Evolutionary conservation across 2,113 vertebrate genomes (phyloP), one percentile per base, ranked within the genome.

Genomic region (Archilochus colubris): DNA sequence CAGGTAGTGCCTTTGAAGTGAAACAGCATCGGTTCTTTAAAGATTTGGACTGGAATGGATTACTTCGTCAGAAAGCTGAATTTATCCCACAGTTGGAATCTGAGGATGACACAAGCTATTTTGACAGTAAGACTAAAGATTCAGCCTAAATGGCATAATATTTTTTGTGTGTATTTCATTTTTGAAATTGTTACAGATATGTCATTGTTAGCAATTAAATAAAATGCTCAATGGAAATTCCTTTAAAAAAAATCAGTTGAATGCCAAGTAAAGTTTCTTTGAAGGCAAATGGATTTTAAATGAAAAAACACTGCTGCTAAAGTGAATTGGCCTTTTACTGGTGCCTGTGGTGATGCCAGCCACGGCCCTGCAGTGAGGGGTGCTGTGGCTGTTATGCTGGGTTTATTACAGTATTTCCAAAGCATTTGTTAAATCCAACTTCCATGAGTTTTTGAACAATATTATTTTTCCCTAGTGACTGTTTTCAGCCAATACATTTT

Each of bases 91-190:
- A 99, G 88, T 92, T 99, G 95, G 99, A 99, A 96, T 99, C 99
- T 5, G 99, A 99, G 96, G 99, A 99, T 91, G 99, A 99, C 96
- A 99, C 99, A 77, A 99, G 99, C 96, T 99, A 99, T 97, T 99
- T 99, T 96, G 99, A 99, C 98, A 99, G 99, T 99, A 98, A 98
- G 94, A 53, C 59, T 88, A 8, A 73, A 86, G 73, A 91, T 76
- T 88, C 74, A 79, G 48, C 77, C 74, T 85, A 24, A 93, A 82
- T 0, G 2, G 25, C 63, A 16, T 85, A 53, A 5, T 67, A 38
- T 55, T 67, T 88, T 73, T 73, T 62, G 44, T 33, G 66, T 55
- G 22, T 59, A 62, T 83, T 93, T 75, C 38, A 67, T 74, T 78
- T 79, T 36, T 82, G 4, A 57, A 88, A 62, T 89, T 38, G 43